phyloP scores from a whole-genome alignment of 2,888 invertebrate genomes.

The Eupithecia inturbata region DNA sequence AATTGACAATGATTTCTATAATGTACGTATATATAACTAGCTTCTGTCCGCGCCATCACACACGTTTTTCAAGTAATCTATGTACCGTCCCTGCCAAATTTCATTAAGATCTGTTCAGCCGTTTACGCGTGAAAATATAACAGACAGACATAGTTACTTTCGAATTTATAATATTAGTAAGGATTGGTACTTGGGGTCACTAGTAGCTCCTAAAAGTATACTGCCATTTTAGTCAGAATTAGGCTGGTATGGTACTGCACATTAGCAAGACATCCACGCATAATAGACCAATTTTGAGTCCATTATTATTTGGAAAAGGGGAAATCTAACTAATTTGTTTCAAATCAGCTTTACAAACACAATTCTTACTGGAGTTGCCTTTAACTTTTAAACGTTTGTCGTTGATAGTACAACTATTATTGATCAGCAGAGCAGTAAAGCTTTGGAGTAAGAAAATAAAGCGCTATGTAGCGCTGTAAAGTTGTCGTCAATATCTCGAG shows the following conservation, averaged over 20 bases:
- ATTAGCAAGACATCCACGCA: not conserved
- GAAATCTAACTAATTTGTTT: not conserved
- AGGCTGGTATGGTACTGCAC: not conserved
- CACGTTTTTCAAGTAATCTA: no score
- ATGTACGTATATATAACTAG: no score
- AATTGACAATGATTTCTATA: no score
- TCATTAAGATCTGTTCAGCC: no score
- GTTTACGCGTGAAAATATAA: no score
- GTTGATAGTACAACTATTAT: slow-evolving; percentile 40
- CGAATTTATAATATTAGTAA: no score
- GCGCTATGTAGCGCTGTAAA: slow-evolving; percentile 49
- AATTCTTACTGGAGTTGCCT: not conserved
- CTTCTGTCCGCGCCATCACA: no score
- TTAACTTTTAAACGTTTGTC: slow-evolving; percentile 15
- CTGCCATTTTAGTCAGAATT: not conserved
- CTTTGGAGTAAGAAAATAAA: slow-evolving; percentile 49
- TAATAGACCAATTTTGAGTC: not conserved
- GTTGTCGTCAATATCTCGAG: slow-evolving; percentile 47
- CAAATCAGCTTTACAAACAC: not conserved
- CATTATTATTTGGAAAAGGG: not conserved
- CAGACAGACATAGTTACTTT: no score
- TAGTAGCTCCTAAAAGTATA: not conserved
- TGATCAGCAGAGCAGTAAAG: slow-evolving; percentile 18
- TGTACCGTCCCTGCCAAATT: no score
- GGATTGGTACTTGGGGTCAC: no score